A percentile compares a stretch with the other conserved stretches of the same genome.
These are phyloP conservation scores for Diplosoma virens DNA, from an alignment of 23 tunicate genomes.

Conservation along the genomic window DNA sequence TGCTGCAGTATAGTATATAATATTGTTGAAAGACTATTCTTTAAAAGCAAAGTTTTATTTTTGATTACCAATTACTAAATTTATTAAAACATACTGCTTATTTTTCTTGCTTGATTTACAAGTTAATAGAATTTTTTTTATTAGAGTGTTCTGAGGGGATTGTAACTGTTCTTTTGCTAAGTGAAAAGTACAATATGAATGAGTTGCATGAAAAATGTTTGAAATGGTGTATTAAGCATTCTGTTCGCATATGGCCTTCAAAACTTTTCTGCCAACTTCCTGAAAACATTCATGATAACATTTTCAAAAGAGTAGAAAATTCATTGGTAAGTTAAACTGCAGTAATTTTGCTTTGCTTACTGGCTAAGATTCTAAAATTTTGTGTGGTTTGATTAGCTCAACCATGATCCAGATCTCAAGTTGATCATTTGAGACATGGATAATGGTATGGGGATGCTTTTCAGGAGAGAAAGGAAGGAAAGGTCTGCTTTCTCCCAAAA, in stretches of 20 bases:
- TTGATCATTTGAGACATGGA: no score
- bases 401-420: no score
- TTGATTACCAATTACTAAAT: not conserved
- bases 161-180: not conserved
- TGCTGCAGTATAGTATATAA: not conserved
- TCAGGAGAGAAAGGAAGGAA: no score
- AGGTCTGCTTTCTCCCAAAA: no score
- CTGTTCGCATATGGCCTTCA: constrained; percentile 24
- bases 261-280: constrained; percentile 20
- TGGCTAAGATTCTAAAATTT: no score
- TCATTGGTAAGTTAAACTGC: constrained; percentile 15
- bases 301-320: not conserved
- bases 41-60: not conserved
- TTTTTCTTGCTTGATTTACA: not conserved
- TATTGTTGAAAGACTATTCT: not conserved
- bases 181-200: not conserved
- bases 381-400: no score
- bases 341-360: no score
- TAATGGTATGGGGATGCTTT: no score
- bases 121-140: not conserved
- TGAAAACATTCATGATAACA: not conserved
- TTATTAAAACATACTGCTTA: not conserved
- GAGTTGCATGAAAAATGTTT: constrained; percentile 13
- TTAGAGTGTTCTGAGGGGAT: constrained; percentile 12
- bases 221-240: constrained; percentile 29